These are phyloP conservation scores for Melanaphis sacchari DNA, from an alignment of 1,140 invertebrate species.

Conservation along the genomic window DNA sequence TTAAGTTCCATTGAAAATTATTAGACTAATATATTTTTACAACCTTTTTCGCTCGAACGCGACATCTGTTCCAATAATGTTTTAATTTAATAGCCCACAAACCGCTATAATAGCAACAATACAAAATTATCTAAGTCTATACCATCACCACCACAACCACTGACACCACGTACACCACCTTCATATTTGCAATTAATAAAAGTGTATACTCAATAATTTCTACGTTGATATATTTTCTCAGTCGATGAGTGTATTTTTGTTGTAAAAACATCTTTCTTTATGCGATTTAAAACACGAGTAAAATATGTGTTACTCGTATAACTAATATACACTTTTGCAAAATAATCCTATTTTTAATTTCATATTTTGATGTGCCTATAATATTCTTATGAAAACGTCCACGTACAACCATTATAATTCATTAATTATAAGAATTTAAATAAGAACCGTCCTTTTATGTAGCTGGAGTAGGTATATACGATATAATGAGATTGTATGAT, in stretches of 20 bases:
- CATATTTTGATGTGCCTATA: background rate
- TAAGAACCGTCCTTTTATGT: no score
- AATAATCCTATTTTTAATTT: background rate
- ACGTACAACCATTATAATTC: background rate
- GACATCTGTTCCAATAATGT: background rate
- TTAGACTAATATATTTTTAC: constrained; percentile 36
- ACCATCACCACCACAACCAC: background rate
- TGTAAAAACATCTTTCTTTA: background rate
- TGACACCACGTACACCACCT: background rate
- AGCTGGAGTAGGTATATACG: background rate
- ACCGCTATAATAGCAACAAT: background rate
- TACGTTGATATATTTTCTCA: background rate
- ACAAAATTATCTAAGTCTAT: background rate
- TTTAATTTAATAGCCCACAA: background rate
- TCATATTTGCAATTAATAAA: background rate
- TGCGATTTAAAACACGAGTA: background rate
- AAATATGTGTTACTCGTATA: background rate
- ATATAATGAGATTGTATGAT: background rate
- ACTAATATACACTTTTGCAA: background rate
- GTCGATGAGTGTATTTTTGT: background rate
- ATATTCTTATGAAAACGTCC: background rate
- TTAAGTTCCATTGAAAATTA: constrained; percentile 15
- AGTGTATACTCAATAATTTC: background rate
- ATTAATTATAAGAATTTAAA: background rate
- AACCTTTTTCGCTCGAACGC: background rate